These are phyloP conservation scores for Rhynchotus rufescens DNA, from an alignment of 2,797 vertebrate genomes.

Conservation along the genomic window DNA sequence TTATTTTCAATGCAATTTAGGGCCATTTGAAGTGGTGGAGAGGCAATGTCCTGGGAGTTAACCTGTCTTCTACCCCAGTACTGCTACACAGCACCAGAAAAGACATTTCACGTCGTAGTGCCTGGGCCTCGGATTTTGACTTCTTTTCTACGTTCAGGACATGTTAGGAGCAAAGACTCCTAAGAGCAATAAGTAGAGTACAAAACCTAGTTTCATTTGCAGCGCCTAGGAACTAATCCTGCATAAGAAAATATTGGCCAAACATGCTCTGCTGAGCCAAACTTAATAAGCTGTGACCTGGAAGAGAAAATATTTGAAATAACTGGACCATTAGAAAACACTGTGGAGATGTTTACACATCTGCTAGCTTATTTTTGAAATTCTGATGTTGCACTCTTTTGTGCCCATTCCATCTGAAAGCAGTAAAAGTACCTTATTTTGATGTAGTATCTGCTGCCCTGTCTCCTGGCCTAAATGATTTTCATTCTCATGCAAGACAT, in stretches of 20 bases:
- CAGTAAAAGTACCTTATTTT: neutral
- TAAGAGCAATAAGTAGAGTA: neutral
- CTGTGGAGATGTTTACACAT: neutral
- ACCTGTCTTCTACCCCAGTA: neutral
- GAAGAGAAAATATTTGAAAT: neutral
- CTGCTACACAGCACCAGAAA: neutral
- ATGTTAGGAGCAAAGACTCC: neutral
- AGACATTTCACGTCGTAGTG: rapidly evolving
- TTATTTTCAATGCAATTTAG: neutral
- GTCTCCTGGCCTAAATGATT: neutral
- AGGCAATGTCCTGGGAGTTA: neutral
- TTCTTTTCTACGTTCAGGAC: neutral
- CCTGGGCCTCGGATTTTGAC: neutral
- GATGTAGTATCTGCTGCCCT: neutral
- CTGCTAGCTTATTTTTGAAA: neutral
- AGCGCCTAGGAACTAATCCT: neutral
- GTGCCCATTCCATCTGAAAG: neutral
- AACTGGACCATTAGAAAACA: neutral
- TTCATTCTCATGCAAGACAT: neutral
- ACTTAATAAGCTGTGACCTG: neutral
- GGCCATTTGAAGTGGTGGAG: neutral
- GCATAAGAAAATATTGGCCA: neutral
- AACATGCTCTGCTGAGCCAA: neutral
- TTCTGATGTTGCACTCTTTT: neutral
- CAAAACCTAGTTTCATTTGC: neutral